Percentiles rank a stretch among this genome's conserved stretches.
phyloP scores from a whole-genome alignment of 2,888 invertebrate genomes.

The Sinohyriopsis cumingii region DNA sequence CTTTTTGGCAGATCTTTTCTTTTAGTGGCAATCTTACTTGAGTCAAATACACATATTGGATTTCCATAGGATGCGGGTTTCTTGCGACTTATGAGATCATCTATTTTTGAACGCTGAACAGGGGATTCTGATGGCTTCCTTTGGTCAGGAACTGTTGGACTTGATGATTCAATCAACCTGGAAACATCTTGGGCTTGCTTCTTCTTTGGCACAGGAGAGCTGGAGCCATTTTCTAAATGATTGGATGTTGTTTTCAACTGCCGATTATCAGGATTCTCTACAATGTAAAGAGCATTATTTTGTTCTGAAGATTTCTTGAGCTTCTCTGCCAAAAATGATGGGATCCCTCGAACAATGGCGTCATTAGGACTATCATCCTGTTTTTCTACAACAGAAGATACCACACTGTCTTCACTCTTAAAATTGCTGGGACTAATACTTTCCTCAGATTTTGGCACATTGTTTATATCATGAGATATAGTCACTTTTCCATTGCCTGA shows the following conservation, averaged over 20 bases:
- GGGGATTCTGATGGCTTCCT: constrained; percentile 16
- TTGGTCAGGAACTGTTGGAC: no score
- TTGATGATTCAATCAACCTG: constrained; percentile 8
- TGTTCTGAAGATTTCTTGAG: constrained; percentile 36
- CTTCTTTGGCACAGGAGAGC: constrained; percentile 38
- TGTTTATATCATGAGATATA: background rate
- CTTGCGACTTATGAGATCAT: constrained; percentile 43
- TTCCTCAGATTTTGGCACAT: constrained; percentile 2
- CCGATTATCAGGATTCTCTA: constrained; percentile 19
- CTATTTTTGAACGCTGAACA: constrained; percentile 52
- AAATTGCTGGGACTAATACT: background rate
- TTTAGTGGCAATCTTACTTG: constrained; percentile 39
- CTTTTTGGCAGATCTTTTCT: constrained; percentile 39
- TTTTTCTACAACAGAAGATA: background rate
- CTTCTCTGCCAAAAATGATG: constrained; percentile 48
- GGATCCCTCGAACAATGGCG: constrained; percentile 43
- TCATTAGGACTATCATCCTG: constrained; percentile 14
- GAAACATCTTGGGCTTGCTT: constrained; percentile 30
- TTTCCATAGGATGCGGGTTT: constrained; percentile 21
- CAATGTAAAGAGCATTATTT: constrained; percentile 9
- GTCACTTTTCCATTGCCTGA: no score
- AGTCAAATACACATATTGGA: constrained; percentile 43
- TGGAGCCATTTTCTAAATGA: constrained; percentile 33
- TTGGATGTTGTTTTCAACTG: constrained; percentile 24
- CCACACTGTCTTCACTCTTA: background rate